Percentiles rank a stretch among this genome's conserved stretches.
Conservation (phyloP, 2,888 invertebrate genomes). For the Lottia gigantea region DNA sequence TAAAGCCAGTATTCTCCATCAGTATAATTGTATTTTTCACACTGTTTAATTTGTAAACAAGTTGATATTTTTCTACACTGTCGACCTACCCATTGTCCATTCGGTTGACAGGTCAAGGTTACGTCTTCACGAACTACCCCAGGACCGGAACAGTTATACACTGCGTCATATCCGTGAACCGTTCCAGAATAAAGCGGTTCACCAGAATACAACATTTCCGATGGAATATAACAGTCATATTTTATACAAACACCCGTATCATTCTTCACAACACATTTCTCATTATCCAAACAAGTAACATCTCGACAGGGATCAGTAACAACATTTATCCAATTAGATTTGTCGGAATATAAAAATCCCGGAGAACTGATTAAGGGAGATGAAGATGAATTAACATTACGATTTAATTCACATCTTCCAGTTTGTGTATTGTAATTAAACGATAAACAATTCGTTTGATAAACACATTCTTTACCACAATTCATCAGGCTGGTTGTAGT, state of each 20-base stretch:
- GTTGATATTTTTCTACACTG: not conserved
- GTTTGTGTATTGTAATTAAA: not conserved
- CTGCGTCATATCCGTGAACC: not conserved
- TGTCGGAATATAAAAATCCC: not conserved
- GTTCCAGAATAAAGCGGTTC: not conserved
- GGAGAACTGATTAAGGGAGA: not conserved
- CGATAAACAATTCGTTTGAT: conserved; percentile 2
- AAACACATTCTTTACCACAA: conserved; percentile 7
- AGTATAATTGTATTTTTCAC: not conserved
- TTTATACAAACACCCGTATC: not conserved
- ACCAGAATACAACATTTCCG: not conserved
- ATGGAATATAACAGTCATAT: not conserved
- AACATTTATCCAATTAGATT: not conserved
- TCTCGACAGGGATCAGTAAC: not conserved
- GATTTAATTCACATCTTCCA: conserved; percentile 1
- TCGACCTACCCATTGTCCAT: not conserved
- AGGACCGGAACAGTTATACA: not conserved
- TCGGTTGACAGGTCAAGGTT: not conserved
- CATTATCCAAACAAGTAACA: not conserved
- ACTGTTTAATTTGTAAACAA: not conserved
- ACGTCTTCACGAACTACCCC: not conserved
- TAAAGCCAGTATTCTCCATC: conserved; percentile 7
- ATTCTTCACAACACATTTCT: not conserved
- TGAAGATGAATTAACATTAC: not conserved
- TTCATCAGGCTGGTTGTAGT: not conserved